Evolutionary conservation across 1,140 invertebrate species (phyloP).

Genomic region (Drosophila ironensis): DNA sequence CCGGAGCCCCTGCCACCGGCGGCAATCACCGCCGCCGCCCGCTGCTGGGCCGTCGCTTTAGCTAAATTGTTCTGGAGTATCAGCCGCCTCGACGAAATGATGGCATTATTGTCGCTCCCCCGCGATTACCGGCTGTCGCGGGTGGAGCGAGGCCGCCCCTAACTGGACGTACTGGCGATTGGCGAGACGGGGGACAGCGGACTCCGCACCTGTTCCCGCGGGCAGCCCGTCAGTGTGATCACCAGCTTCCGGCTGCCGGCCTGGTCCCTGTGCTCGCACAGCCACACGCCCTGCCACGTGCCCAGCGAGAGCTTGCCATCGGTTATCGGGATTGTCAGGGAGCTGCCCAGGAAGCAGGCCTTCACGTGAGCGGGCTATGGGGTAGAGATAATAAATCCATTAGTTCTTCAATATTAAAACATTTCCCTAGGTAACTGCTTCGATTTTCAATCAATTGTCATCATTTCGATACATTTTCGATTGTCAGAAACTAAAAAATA

Average conservation of each 20-base stretch:
- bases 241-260: constrained; percentile 96
- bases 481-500: no score
- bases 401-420: no score
- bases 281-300: constrained; percentile 98
- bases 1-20: constrained; percentile 54
- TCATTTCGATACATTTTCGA: no score
- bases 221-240: constrained; percentile 94
- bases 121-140: constrained; percentile 82
- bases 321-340: constrained; percentile 96
- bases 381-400: not conserved
- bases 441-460: no score
- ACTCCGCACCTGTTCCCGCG: constrained; percentile 90
- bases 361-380: constrained; percentile 97
- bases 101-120: constrained; percentile 82
- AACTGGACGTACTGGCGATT: constrained; percentile 94
- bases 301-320: constrained; percentile 97
- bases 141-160: constrained; percentile 85
- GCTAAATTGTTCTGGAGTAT: constrained; percentile 82
- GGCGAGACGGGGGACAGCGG: constrained; percentile 91
- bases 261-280: constrained; percentile 98
- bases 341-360: constrained; percentile 97
- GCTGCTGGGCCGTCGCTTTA: constrained; percentile 72
- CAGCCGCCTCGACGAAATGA: constrained; percentile 82
- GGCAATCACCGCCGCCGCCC: constrained; percentile 70
- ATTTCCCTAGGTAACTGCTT: no score